phyloP scores from a whole-genome alignment of 2,888 invertebrate species.

The Microchrysa polita region DNA sequence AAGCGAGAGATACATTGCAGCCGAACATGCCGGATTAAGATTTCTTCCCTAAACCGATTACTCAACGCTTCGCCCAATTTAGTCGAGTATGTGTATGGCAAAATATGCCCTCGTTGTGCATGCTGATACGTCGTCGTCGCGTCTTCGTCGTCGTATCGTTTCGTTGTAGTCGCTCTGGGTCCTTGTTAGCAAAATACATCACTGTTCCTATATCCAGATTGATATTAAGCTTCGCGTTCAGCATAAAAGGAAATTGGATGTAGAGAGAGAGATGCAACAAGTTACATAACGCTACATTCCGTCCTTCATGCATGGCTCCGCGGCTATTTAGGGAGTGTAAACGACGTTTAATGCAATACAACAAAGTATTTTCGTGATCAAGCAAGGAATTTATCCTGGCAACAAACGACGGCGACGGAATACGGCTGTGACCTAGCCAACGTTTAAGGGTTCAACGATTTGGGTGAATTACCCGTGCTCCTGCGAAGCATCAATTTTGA shows the following conservation, averaged over 20 bases:
- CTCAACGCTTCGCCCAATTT: neutral
- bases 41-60: neutral
- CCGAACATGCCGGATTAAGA: too few relatives aligned
- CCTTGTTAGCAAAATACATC: conserved; percentile 15
- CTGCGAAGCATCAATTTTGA: neutral
- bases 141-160: too few relatives aligned
- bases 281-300: conserved; percentile 9
- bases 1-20: too few relatives aligned
- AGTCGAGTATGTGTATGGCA: neutral
- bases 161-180: neutral
- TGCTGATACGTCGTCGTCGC: too few relatives aligned
- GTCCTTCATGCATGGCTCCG: neutral
- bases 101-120: neutral
- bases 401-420: conserved; percentile 10
- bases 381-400: conserved; percentile 28
- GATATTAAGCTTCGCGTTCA: neutral
- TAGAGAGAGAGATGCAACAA: conserved; percentile 14
- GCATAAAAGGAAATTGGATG: conserved; percentile 23
- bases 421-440: neutral
- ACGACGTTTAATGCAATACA: conserved; percentile 32
- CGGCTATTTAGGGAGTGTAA: conserved; percentile 17
- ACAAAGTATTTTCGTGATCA: conserved; percentile 29
- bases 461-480: neutral
- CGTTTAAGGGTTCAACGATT: neutral
- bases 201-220: neutral